Base-by-base conservation (phyloP, 2,797 vertebrate species). In the Mus minutoides region DNA sequence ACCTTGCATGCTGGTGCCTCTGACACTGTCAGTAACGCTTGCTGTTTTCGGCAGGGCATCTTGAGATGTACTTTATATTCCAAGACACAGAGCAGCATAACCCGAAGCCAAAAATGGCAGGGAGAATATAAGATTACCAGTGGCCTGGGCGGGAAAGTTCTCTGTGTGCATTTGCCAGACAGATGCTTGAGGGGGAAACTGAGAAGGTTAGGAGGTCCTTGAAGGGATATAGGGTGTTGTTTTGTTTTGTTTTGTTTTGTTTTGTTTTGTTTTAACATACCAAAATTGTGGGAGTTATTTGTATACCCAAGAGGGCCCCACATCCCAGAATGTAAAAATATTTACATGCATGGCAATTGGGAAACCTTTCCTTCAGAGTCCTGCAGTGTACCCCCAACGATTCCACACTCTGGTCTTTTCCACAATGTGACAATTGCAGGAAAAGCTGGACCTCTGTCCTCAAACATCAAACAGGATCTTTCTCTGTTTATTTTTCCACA, bases 121-220 rank as follows among this genome's bases (percentile, higher is more conserved):
- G 19, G 64, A 96, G 91, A 87, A 94, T 94, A 95, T 97, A 97
- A 95, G 90, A 95, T 97, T 97, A 93, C 96, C n/a, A 8, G 46
- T 73, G 91, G 69, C 88, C 96, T 92, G 31, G 58, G 40, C 80
- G 94, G 91, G 73, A 86, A 92, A 95, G 92, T 92, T 85, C 64
- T 92, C 73, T 75, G 88, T 95, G 71, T 93, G 8, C 64, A 2
- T 96, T 96, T 95, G 91, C 95, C 96, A 96, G 95, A 83, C 77
- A 95, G 87, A 95, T 96, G 94, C 79, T 94, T 95, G 62, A n/a
- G 54, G 58, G 43, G 37, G 34, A 0, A 94, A 94, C 78, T 69
- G 94, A 97, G 94, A 95, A 34, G 87, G 67, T 71, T 92, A 58
- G 94, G 84, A 90, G 96, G 94, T 95, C 96, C 91, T 96, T 94